A percentile compares a stretch with the other conserved stretches of the same genome.
Evolutionary conservation across 2,888 invertebrate species (phyloP).

Genomic region (Auanema freiburgensis): DNA sequence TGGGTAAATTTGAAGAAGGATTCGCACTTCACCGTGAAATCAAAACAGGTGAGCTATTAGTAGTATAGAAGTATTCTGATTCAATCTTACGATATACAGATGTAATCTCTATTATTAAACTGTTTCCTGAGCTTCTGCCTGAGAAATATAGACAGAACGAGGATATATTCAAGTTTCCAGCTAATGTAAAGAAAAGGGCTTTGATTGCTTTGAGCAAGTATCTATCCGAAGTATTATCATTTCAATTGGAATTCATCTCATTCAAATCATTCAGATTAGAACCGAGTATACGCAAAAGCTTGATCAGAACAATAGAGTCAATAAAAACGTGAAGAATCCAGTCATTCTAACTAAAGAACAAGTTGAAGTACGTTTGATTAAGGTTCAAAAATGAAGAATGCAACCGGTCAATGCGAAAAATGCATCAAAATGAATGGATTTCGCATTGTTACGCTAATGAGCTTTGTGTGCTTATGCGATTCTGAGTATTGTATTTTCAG

Average conservation of each 20-base stretch:
- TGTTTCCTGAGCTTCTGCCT: conserved; percentile 86
- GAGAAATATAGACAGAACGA: conserved; percentile 50
- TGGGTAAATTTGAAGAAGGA: conserved; percentile 83
- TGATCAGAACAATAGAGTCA: conserved; percentile 20
- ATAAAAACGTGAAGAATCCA: background rate
- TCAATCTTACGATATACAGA: conserved; percentile 69
- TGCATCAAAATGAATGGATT: too few relatives aligned
- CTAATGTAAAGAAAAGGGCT: conserved; percentile 75
- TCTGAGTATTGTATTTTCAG: background rate
- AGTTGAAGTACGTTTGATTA: too few relatives aligned
- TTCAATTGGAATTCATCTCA: too few relatives aligned
- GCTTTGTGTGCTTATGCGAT: too few relatives aligned
- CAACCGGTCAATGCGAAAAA: too few relatives aligned
- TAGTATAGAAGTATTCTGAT: background rate
- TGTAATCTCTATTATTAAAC: conserved; percentile 88
- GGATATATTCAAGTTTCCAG: conserved; percentile 35
- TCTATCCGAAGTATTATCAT: conserved; percentile 74
- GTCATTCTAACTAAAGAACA: background rate
- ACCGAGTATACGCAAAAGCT: conserved; percentile 28
- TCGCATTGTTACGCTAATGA: too few relatives aligned
- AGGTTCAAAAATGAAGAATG: too few relatives aligned
- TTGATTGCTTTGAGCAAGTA: conserved; percentile 85
- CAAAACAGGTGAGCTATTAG: conserved; percentile 72
- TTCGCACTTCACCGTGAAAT: conserved; percentile 88
- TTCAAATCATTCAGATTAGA: conserved; percentile 22